Conservation (phyloP, 2,888 invertebrate species). For the Schizotus pectinicornis region DNA sequence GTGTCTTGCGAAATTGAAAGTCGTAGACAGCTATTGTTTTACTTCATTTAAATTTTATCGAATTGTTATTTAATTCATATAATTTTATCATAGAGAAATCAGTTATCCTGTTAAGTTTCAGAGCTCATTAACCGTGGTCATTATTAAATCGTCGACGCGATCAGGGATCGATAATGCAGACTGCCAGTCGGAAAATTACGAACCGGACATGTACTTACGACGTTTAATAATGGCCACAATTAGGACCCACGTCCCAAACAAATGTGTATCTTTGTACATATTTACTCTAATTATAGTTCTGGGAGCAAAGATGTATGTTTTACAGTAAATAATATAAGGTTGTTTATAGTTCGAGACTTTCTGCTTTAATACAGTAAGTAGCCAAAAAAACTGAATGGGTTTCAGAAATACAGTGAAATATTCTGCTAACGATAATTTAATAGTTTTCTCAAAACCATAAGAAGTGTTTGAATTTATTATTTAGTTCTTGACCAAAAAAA, state of each 20-base stretch:
- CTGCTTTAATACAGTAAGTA: slow-evolving; percentile 19
- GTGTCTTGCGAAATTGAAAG: slow-evolving; percentile 34
- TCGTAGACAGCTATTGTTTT: slow-evolving; percentile 39
- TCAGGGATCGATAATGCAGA: neutral
- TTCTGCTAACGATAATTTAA: no score
- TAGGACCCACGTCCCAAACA: slow-evolving; percentile 29
- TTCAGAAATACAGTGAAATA: no score
- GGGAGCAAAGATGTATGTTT: slow-evolving; percentile 58
- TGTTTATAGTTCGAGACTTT: slow-evolving; percentile 44
- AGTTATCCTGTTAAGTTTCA: slow-evolving; percentile 25
- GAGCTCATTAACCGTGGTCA: slow-evolving; percentile 10
- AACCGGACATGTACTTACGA: slow-evolving; percentile 17
- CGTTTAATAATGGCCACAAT: slow-evolving; percentile 26
- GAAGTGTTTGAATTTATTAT: no score
- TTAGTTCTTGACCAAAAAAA: neutral
- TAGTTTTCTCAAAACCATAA: no score
- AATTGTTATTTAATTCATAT: slow-evolving; percentile 51
- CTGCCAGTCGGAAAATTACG: neutral
- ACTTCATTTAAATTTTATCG: slow-evolving; percentile 49
- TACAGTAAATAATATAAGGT: slow-evolving; percentile 56
- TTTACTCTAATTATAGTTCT: slow-evolving; percentile 42
- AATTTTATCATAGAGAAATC: slow-evolving; percentile 40
- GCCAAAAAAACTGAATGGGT: no score
- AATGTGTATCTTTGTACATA: slow-evolving; percentile 50
- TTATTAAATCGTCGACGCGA: slow-evolving; percentile 15